Conservation (phyloP, 2,797 vertebrate species). For the Sebastes umbrosus region DNA sequence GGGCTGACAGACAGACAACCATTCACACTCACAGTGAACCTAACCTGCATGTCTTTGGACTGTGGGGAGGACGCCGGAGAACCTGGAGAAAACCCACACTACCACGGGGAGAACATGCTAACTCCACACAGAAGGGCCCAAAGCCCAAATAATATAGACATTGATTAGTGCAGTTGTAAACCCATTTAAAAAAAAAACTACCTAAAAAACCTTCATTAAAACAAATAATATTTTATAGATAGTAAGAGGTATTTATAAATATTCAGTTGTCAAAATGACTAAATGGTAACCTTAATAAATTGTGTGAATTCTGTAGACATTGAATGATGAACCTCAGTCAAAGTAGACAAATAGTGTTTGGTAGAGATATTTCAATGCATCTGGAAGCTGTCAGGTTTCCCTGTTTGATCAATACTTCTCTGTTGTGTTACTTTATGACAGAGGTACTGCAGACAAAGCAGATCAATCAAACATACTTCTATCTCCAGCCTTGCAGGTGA, state of each 20-base stretch:
- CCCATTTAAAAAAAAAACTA: neutral
- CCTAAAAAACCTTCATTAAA: neutral
- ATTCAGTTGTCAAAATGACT: neutral
- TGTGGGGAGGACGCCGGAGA: too few relatives aligned
- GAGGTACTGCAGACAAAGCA: neutral
- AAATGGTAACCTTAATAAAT: neutral
- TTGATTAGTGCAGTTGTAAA: neutral
- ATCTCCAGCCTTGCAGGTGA: neutral
- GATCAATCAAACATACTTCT: slow-evolving; percentile 38
- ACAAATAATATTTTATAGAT: neutral
- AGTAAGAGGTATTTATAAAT: neutral
- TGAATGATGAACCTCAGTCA: slow-evolving; percentile 2
- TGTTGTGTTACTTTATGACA: neutral
- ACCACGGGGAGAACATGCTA: too few relatives aligned
- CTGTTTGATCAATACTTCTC: slow-evolving; percentile 17
- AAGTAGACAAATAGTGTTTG: neutral
- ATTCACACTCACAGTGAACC: too few relatives aligned
- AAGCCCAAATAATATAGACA: neutral
- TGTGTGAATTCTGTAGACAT: neutral
- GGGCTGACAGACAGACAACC: too few relatives aligned
- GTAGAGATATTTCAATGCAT: neutral
- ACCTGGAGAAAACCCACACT: too few relatives aligned
- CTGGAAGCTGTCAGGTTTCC: neutral
- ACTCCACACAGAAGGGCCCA: too few relatives aligned
- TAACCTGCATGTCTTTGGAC: too few relatives aligned